These are phyloP conservation scores for Altica lythri DNA, from an alignment of 2,888 invertebrate species.

Conservation along the genomic window DNA sequence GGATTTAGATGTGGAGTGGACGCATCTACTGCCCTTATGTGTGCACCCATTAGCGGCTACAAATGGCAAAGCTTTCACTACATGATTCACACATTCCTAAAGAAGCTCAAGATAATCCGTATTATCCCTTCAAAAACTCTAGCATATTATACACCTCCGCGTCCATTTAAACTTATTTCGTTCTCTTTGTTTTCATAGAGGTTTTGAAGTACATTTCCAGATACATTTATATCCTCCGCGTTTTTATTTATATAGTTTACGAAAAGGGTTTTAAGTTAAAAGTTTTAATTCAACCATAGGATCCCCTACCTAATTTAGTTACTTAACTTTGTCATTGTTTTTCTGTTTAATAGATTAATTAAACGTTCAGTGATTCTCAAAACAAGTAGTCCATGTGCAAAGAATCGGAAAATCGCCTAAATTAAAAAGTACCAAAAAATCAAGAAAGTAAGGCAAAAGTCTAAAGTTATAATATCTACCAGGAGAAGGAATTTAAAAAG, in stretches of 20 bases:
- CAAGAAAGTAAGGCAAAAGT: too few species aligned
- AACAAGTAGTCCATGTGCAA: too few species aligned
- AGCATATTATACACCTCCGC: constrained; percentile 43
- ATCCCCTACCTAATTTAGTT: too few species aligned
- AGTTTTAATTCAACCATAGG: too few species aligned
- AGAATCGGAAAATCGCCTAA: too few species aligned
- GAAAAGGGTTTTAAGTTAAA: too few species aligned
- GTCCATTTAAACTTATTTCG: constrained; percentile 39
- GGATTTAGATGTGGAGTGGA: constrained; percentile 51
- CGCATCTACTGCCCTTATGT: constrained; percentile 46
- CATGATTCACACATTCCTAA: constrained; percentile 58
- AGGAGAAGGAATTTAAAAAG: too few species aligned
- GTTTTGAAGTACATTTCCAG: constrained; percentile 11
- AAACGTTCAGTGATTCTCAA: too few species aligned
- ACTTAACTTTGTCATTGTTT: too few species aligned
- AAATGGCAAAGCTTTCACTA: constrained; percentile 57
- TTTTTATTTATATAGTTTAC: not conserved
- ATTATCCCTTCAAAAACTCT: constrained; percentile 48
- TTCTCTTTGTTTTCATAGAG: constrained; percentile 30
- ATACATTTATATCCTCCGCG: constrained; percentile 9
- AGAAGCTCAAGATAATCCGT: constrained; percentile 54
- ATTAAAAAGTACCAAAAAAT: too few species aligned
- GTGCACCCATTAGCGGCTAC: constrained; percentile 54
- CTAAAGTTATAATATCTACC: too few species aligned
- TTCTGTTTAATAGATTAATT: too few species aligned